Evolutionary conservation across 2,888 invertebrate species (phyloP).

Genomic region (Helleia helle): DNA sequence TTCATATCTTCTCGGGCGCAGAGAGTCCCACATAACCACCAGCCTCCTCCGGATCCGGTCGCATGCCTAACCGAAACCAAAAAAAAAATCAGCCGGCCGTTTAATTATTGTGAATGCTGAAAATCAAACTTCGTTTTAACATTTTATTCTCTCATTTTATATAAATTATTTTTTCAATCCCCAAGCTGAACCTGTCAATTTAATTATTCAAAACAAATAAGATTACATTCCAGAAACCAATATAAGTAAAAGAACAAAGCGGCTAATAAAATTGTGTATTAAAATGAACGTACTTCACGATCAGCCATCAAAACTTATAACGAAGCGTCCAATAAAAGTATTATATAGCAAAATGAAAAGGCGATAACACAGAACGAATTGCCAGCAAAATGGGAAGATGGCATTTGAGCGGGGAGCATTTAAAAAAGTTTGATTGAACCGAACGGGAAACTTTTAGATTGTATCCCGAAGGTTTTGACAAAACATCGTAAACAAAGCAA

Average conservation of each 20-base stretch:
- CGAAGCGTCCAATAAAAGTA: conserved; percentile 38
- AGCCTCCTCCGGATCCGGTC: too few relatives aligned
- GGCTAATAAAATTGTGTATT: conserved; percentile 6
- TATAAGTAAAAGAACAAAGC: conserved; percentile 7
- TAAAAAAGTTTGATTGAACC: conserved; percentile 69
- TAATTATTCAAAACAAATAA: conserved; percentile 1
- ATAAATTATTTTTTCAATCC: background rate
- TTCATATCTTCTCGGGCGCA: too few relatives aligned
- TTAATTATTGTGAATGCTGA: too few relatives aligned
- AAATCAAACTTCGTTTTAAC: too few relatives aligned
- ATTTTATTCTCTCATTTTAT: too few relatives aligned
- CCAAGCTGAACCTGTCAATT: background rate
- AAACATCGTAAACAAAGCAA: conserved; percentile 42
- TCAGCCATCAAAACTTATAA: conserved; percentile 33
- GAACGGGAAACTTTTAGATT: conserved; percentile 51
- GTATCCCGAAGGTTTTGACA: conserved; percentile 54
- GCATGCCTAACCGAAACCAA: too few relatives aligned
- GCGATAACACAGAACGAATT: conserved; percentile 49
- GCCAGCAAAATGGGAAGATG: conserved; percentile 25
- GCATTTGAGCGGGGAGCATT: conserved; percentile 34
- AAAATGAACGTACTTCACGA: conserved; percentile 9
- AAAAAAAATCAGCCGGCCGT: too few relatives aligned
- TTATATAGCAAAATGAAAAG: conserved; percentile 49
- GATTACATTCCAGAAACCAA: conserved; percentile 7
- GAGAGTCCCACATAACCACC: too few relatives aligned